phyloP scores from a whole-genome alignment of 2,113 vertebrate genomes.

The Lagopus muta region DNA sequence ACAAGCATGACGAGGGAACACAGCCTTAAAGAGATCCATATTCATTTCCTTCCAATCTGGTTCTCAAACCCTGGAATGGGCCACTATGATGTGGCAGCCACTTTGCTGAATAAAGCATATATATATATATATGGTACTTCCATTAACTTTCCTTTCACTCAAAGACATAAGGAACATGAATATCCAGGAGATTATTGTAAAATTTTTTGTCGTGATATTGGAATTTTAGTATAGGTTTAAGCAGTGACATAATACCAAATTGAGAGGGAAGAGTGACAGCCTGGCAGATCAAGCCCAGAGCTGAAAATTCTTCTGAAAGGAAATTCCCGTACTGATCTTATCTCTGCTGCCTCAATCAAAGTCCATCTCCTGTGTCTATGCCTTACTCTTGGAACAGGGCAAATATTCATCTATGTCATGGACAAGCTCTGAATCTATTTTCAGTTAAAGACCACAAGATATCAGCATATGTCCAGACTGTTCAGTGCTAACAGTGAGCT shows the following conservation, averaged over 20 bases:
- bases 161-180: not conserved
- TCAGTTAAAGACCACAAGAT: not conserved
- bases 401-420: not conserved
- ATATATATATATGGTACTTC: not conserved
- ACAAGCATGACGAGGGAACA: not conserved
- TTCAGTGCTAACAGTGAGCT: not conserved
- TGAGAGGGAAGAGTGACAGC: not conserved
- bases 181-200: not conserved
- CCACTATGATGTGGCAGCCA: not conserved
- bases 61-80: not conserved
- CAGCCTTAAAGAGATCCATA: not conserved
- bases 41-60: not conserved
- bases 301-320: not conserved
- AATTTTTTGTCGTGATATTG: not conserved
- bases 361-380: not conserved
- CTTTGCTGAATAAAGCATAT: not conserved
- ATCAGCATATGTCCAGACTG: not conserved
- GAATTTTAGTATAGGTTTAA: not conserved
- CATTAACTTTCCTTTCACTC: not conserved
- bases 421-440: not conserved
- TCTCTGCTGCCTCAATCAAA: not conserved
- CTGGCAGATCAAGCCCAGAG: not conserved
- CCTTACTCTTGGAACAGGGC: not conserved
- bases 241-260: not conserved
- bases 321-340: not conserved